phyloP scores from a whole-genome alignment of 2,113 vertebrate species.

The Sterrhoptilus dennistouni region DNA sequence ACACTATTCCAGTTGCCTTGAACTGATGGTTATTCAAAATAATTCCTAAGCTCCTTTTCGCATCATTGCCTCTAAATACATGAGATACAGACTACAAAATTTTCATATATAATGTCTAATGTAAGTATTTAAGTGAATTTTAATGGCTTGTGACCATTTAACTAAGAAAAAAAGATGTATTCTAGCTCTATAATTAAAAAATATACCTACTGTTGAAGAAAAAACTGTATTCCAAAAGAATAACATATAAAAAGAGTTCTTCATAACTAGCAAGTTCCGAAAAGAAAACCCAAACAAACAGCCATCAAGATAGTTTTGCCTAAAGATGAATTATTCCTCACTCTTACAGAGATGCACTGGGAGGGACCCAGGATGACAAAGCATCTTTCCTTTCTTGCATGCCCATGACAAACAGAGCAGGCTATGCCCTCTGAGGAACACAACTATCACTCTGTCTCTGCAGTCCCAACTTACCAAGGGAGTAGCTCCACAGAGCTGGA shows the following conservation, averaged over 20 bases:
- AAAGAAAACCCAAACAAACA: not conserved
- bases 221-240: not conserved
- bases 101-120: not conserved
- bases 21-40: not conserved
- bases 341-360: not conserved
- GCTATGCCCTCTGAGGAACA: not conserved
- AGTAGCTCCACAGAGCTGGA: not conserved
- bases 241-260: not conserved
- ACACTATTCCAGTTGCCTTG: not conserved
- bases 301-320: not conserved
- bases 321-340: not conserved
- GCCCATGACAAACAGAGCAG: not conserved
- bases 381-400: not conserved
- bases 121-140: not conserved
- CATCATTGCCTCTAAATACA: not conserved
- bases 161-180: not conserved
- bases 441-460: not conserved
- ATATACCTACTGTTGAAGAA: not conserved
- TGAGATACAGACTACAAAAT: not conserved
- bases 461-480: not conserved
- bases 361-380: not conserved
- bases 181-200: not conserved
- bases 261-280: not conserved
- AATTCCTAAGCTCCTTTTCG: not conserved
- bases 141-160: not conserved